Base-by-base conservation (phyloP, 2,113 vertebrate genomes). In the Notothenia rossii region DNA sequence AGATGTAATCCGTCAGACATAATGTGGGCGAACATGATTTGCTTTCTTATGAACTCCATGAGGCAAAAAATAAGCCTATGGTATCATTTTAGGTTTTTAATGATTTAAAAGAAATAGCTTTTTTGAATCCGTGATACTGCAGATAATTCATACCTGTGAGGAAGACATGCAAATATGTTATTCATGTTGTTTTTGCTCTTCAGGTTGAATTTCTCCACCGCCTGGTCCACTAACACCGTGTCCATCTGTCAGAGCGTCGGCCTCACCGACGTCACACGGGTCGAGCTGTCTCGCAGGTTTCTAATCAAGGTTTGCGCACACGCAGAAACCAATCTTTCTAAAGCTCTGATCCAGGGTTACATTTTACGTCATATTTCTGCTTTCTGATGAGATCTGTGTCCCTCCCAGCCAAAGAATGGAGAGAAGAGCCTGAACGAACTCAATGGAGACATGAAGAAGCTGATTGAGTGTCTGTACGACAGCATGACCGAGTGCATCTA, bases 161-260 rank as follows among this genome's bases (percentile, higher is more conserved):
- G 5, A 10, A 6, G 14, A 70, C 10, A 17, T 29, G 5, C 7
- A 40, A 46, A 63, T 12, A 58, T 22, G 5, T 60, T 40, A 7
- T 64, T 64, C 10, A 25, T 46, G 0, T 1, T 53, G 22, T 60
- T 82, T 63, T 48, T 48, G 40, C 40, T 13, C 46, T 71, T 22
- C 77, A 98, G 97, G 90, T 68, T 98, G 90, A 98, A 97, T 86
- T 97, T 98, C 90, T 98, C 96, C 33, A 97, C 96, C 0, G 95
- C 97, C 0, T 94, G 94, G 84, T 98, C 97, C 45, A 98, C 96
- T 22, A 98, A 97, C 65, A 92, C 96, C 0, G 96, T 97, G 70
- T 97, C 97, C 17, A 96, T 98, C 81, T 98, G 97, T 69, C 92
- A 77, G 55, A 96, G 96, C 0, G 91, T 89, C 3, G 96, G 97